Percentiles rank a stretch among this genome's conserved stretches.
phyloP scores from a whole-genome alignment of 1,140 invertebrate species.

The Brachionus plicatilis region DNA sequence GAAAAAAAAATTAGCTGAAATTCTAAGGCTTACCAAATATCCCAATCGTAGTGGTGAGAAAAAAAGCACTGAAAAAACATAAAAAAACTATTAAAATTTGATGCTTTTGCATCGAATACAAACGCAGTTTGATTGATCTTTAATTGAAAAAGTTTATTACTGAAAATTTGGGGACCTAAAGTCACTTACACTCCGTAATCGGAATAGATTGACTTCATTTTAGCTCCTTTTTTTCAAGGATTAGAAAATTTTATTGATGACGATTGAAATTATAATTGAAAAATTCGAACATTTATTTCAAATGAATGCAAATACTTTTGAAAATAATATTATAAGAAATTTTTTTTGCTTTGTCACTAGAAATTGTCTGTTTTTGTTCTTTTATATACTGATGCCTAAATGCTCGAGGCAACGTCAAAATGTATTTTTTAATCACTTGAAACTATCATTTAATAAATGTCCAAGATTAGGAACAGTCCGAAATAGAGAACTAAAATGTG shows the following conservation, averaged over 20 bases:
- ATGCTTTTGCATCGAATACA: constrained; percentile 39
- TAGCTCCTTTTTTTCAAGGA: not conserved
- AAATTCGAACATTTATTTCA: not conserved
- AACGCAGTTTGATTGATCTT: constrained; percentile 33
- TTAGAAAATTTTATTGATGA: not conserved
- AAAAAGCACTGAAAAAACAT: constrained; percentile 11
- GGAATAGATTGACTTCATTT: constrained; percentile 26
- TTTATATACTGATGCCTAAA: not conserved
- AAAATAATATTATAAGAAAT: not conserved
- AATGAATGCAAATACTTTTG: not conserved
- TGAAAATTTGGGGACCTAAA: not conserved
- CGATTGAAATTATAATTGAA: not conserved
- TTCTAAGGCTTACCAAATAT: not conserved
- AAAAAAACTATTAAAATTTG: constrained; percentile 7
- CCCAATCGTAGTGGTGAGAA: not conserved
- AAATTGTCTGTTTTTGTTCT: not conserved
- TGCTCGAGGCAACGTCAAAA: not conserved
- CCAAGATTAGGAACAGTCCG: not conserved
- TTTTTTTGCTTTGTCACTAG: not conserved
- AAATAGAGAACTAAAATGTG: not conserved
- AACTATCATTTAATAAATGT: not conserved
- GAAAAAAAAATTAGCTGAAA: not conserved
- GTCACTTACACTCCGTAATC: constrained; percentile 6
- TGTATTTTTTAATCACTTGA: not conserved
- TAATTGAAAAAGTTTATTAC: not conserved